A percentile compares a stretch with the other conserved stretches of the same genome.
Conservation (phyloP, 2,797 vertebrate genomes). For the Thunnus albacares region DNA sequence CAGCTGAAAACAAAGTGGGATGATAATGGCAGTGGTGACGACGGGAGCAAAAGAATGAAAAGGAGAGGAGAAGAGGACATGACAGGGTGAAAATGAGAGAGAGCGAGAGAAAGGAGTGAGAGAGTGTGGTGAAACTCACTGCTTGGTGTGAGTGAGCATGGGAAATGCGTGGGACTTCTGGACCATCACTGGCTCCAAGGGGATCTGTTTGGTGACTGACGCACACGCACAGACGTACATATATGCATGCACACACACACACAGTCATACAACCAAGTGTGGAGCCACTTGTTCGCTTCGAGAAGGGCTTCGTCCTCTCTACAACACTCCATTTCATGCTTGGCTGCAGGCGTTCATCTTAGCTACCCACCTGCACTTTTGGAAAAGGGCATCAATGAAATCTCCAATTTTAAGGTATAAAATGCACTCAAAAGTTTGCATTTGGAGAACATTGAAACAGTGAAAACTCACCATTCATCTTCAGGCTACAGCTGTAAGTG, state of each 20-base stretch:
- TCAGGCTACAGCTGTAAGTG: conserved; percentile 25
- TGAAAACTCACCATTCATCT: conserved; percentile 19
- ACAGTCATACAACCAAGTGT: conserved; percentile 24
- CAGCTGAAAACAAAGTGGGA: conserved; percentile 79
- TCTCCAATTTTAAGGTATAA: background rate
- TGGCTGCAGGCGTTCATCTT: conserved; percentile 6
- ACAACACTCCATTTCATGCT: conserved; percentile 16
- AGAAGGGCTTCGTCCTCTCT: background rate
- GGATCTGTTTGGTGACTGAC: conserved; percentile 73
- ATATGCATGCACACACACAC: conserved; percentile 17
- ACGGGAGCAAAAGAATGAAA: conserved; percentile 66
- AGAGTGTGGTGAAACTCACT: conserved; percentile 80
- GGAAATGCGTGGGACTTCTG: conserved; percentile 87
- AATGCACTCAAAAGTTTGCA: background rate
- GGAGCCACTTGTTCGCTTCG: conserved; percentile 28
- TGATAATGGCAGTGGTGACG: conserved; percentile 71
- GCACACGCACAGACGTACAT: conserved; percentile 34
- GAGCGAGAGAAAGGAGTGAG: conserved; percentile 41
- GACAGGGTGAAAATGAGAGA: conserved; percentile 65
- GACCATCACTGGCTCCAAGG: conserved; percentile 75
- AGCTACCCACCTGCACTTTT: background rate
- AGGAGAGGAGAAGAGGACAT: conserved; percentile 67
- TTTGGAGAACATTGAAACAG: conserved; percentile 4
- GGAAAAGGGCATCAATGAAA: background rate
- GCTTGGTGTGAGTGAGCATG: conserved; percentile 87